Evolutionary conservation across 53 echinoderm and acorn worm genomes (phyloP).

Genomic region (Apostichopus leukothele): DNA sequence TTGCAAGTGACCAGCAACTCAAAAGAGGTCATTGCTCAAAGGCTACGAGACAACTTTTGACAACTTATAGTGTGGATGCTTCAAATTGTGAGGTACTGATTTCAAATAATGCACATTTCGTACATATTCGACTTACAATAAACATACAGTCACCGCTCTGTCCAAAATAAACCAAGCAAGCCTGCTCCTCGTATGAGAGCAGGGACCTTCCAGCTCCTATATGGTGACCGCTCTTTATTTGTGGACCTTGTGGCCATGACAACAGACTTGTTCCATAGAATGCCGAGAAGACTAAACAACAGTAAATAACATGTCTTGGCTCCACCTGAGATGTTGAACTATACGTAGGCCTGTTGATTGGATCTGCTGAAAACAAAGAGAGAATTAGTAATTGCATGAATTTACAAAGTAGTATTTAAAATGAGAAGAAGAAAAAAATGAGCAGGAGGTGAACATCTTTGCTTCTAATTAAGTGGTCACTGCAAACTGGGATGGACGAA

Average conservation of each 20-base stretch:
- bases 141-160: conserved; percentile 61
- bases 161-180: conserved; percentile 46
- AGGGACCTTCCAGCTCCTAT: conserved; percentile 45
- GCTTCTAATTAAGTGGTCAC: too few species aligned
- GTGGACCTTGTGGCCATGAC: conserved; percentile 63
- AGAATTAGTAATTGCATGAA: neutral
- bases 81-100: too few species aligned
- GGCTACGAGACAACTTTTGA: too few species aligned
- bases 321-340: neutral
- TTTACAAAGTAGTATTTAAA: too few species aligned
- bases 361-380: conserved; percentile 9
- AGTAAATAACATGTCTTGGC: conserved; percentile 66
- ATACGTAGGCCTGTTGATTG: neutral
- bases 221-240: neutral
- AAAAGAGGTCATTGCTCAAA: too few species aligned
- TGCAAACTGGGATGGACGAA: too few species aligned
- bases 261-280: conserved; percentile 52
- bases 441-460: too few species aligned
- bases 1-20: too few species aligned
- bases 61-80: too few species aligned
- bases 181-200: neutral
- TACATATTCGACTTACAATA: conserved; percentile 54
- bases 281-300: conserved; percentile 54
- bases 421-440: neutral
- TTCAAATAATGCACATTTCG: too few species aligned